A percentile compares a stretch with the other conserved stretches of the same genome.
phyloP scores from a whole-genome alignment of 64 coral and sea anemone genomes.

The Montipora capricornis region DNA sequence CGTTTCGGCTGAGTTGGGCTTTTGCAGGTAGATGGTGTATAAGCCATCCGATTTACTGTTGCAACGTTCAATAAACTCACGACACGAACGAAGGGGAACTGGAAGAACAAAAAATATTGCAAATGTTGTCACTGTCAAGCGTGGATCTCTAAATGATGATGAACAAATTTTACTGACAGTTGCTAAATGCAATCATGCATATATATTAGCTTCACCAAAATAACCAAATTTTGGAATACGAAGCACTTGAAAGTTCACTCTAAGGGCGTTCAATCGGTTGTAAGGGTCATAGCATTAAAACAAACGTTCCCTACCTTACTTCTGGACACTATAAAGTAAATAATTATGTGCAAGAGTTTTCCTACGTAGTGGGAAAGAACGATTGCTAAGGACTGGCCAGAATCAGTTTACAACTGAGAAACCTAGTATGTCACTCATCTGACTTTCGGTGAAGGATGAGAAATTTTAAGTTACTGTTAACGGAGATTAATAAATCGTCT shows the following conservation, averaged over 20 bases:
- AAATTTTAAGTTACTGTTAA: too few relatives aligned
- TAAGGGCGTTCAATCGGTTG: background rate
- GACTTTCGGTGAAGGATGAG: too few relatives aligned
- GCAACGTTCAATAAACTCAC: constrained; percentile 92
- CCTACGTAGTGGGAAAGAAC: too few relatives aligned
- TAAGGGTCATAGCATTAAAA: background rate
- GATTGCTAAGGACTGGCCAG: too few relatives aligned
- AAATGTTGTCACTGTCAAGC: background rate
- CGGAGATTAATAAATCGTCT: too few relatives aligned
- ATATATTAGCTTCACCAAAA: background rate
- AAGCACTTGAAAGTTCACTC: background rate
- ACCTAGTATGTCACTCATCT: too few relatives aligned
- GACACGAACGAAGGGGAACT: constrained; percentile 96
- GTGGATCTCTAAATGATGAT: too few relatives aligned
- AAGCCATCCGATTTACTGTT: constrained; percentile 84
- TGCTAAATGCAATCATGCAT: background rate
- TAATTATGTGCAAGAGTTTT: too few relatives aligned
- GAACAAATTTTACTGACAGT: too few relatives aligned
- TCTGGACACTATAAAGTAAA: background rate
- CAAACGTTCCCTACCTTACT: background rate
- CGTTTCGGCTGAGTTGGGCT: constrained; percentile 75
- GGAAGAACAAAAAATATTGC: background rate
- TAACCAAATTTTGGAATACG: background rate
- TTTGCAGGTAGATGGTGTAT: constrained; percentile 83
- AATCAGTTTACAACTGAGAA: too few relatives aligned